phyloP scores from a whole-genome alignment of 1,140 invertebrate genomes.

The Sminthurides bifidus region DNA sequence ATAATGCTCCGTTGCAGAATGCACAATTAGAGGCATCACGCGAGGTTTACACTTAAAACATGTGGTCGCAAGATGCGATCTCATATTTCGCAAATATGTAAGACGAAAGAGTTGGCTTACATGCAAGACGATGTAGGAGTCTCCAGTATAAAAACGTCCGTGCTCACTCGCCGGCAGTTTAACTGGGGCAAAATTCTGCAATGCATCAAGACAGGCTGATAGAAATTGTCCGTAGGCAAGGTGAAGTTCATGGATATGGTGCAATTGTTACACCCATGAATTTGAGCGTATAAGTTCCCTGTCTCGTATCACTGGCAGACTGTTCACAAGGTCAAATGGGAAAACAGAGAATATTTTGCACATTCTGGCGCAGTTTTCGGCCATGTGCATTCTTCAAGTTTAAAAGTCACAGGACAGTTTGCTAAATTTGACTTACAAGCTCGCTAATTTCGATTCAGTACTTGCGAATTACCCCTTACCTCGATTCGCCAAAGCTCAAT shows the following conservation, averaged over 20 bases:
- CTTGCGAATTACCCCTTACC: constrained; percentile 31
- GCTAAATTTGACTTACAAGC: not conserved
- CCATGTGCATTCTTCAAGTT: not conserved
- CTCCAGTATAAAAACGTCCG: constrained; percentile 79
- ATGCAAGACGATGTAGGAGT: constrained; percentile 77
- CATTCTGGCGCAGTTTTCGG: not conserved
- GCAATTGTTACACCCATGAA: too few relatives aligned
- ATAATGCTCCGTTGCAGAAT: too few relatives aligned
- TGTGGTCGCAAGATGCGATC: too few relatives aligned
- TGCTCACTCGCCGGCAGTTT: constrained; percentile 58
- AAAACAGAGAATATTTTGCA: not conserved
- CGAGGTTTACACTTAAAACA: constrained; percentile 27
- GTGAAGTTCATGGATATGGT: too few relatives aligned
- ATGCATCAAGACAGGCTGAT: too few relatives aligned
- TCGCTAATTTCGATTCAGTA: not conserved
- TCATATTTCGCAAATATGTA: too few relatives aligned
- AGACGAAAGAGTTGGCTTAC: too few relatives aligned
- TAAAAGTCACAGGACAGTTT: not conserved
- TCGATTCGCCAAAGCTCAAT: constrained; percentile 41
- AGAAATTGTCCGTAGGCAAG: too few relatives aligned
- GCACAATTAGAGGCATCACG: not conserved
- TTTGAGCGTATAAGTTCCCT: too few relatives aligned
- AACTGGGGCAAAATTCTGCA: constrained; percentile 68
- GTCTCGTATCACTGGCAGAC: too few relatives aligned
- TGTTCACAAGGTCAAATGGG: not conserved